A percentile compares a stretch with the other conserved stretches of the same genome.
Evolutionary conservation across 2,888 invertebrate genomes (phyloP).

Genomic region (Trimorus sp.): DNA sequence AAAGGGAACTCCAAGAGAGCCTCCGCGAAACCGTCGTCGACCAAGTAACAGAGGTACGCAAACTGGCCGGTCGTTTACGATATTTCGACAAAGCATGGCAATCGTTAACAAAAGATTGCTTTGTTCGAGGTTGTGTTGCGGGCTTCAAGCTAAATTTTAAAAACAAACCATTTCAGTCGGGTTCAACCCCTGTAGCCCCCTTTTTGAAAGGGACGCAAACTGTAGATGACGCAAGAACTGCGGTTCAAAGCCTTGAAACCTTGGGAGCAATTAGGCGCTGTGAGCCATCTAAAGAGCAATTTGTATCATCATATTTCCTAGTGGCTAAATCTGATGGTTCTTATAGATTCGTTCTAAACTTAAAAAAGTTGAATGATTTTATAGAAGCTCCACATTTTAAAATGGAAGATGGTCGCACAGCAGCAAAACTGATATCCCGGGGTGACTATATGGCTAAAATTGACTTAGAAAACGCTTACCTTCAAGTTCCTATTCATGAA

Average conservation of each 20-base stretch:
- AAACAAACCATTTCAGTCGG: background rate
- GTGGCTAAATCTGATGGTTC: background rate
- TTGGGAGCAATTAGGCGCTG: slow-evolving; percentile 4
- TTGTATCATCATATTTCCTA: no score
- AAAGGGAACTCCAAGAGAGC: slow-evolving; percentile 9
- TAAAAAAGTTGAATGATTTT: background rate
- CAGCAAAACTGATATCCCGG: background rate
- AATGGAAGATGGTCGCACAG: background rate
- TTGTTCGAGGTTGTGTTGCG: background rate
- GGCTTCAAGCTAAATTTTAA: background rate
- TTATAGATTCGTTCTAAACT: background rate
- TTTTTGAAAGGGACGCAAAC: background rate
- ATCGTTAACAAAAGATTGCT: background rate
- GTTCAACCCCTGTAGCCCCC: background rate
- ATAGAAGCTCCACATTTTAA: background rate
- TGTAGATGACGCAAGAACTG: background rate
- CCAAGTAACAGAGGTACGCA: background rate
- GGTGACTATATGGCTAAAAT: background rate
- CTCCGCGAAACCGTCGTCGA: background rate
- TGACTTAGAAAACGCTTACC: slow-evolving; percentile 2
- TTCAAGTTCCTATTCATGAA: background rate
- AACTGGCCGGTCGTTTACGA: background rate
- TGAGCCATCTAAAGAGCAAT: background rate
- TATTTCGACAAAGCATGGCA: background rate
- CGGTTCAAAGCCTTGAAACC: background rate